Evolutionary conservation across 2,888 invertebrate species (phyloP), one percentile per base, ranked within the genome.

Genomic region (Phyllotreta cruciferae): DNA sequence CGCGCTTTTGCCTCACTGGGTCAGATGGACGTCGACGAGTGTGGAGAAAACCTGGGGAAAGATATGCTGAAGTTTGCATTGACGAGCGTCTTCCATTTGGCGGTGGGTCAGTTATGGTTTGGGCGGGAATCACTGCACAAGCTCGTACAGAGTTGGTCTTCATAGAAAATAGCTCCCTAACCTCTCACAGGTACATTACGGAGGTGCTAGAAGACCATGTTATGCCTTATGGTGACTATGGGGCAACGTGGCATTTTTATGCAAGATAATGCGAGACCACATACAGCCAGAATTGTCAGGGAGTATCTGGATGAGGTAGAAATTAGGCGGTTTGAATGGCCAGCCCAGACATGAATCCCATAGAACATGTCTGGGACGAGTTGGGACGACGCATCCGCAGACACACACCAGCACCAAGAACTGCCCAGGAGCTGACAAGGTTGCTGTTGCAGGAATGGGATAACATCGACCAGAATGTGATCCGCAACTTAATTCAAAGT

Each of bases 381-480:
- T 53, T 39, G 14, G 13, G 24, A 8, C 52, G 11, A 39, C 39
- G 14, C 13, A 9, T 39, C 14, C 24, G 24, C 39, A 42, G 24
- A n/a, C 34, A 14, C 42, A 24, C 41, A 41, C 54, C 8, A 42
- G 2, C n/a, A n/a, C n/a, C n/a, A n/a, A n/a, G n/a, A n/a, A n/a
- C n/a, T n/a, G n/a, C n/a, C n/a, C n/a, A n/a, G n/a, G n/a, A 54
- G n/a, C 39, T 41, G 3, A 54, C 14, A 41, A 11, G 63, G 49
- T 62, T 68, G 41, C 66, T 69, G 61, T 62, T 68, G 64, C 63
- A 65, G 38, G 63, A 67, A 36, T 69, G 65, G 66, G 41, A 66
- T 67, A 64, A 69, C 55, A 66, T 71, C 52, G 62, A 64, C 44
- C 66, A 71, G 61, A 71, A 65, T 62, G 66, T 66, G 47, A 71